phyloP scores from a whole-genome alignment of 2,113 vertebrate genomes.

The Microcebus jonahi region DNA sequence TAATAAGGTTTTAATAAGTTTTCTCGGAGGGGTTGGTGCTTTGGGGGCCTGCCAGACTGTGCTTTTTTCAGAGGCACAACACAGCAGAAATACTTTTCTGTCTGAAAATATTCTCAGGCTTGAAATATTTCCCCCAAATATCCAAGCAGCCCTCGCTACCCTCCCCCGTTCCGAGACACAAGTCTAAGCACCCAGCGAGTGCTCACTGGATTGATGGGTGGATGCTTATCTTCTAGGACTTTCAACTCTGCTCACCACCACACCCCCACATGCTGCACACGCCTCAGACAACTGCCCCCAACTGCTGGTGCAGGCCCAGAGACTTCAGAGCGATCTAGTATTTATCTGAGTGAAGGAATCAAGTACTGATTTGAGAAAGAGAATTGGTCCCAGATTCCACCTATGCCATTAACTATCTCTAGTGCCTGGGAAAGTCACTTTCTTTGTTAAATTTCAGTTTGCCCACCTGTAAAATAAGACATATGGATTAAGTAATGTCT shows the following conservation, averaged over 20 bases:
- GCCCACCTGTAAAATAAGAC: neutral
- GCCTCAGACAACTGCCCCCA: neutral
- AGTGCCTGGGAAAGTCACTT: neutral
- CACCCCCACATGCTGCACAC: neutral
- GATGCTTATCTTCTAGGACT: neutral
- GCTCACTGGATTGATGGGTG: neutral
- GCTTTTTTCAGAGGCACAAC: neutral
- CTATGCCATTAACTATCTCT: neutral
- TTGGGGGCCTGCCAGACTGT: too few species aligned
- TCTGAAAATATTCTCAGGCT: neutral
- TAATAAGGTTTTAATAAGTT: neutral
- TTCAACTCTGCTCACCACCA: neutral
- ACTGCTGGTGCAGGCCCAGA: neutral
- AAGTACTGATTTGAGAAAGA: neutral
- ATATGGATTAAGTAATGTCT: neutral
- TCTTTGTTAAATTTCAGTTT: neutral
- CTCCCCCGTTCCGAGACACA: neutral
- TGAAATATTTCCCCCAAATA: conserved; percentile 18
- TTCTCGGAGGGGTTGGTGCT: neutral
- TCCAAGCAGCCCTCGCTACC: neutral
- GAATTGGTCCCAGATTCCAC: neutral
- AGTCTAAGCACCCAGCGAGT: neutral
- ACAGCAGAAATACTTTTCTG: neutral
- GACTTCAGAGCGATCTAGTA: neutral
- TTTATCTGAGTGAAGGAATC: neutral